Conservation (phyloP, 2,888 invertebrate genomes). For the Scaptomyza flava region DNA sequence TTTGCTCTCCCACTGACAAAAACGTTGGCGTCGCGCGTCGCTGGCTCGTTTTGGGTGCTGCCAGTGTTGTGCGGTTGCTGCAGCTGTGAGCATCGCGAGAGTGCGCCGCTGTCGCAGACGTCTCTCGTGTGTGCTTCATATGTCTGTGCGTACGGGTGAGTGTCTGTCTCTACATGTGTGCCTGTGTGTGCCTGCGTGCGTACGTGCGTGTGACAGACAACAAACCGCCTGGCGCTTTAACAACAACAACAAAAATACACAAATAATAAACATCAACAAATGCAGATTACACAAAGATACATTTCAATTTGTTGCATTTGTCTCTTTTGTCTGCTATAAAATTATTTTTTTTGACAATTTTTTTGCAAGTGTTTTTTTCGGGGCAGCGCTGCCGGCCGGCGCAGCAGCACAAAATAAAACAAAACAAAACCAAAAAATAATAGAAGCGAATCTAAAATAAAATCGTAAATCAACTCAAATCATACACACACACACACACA, state of each 20-base stretch:
- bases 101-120: constrained; percentile 55
- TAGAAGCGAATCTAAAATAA: constrained; percentile 47
- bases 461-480: constrained; percentile 57
- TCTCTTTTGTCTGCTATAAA: neutral
- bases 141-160: constrained; percentile 23
- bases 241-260: constrained; percentile 27
- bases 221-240: constrained; percentile 48
- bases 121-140: constrained; percentile 17
- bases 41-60: constrained; percentile 42
- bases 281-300: neutral
- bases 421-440: constrained; percentile 25
- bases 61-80: constrained; percentile 73
- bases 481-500: constrained; percentile 20
- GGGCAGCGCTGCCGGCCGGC: constrained; percentile 56
- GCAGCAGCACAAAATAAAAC: constrained; percentile 42
- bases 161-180: constrained; percentile 16
- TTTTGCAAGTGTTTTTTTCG: constrained; percentile 48
- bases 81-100: constrained; percentile 73
- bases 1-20: constrained; percentile 44
- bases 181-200: constrained; percentile 16
- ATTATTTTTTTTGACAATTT: constrained; percentile 37
- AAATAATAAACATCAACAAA: neutral
- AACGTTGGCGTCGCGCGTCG: constrained; percentile 54
- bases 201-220: constrained; percentile 44
- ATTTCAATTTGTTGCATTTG: constrained; percentile 21